phyloP scores from a whole-genome alignment of 1,140 invertebrate genomes.

The Wasmannia auropunctata region DNA sequence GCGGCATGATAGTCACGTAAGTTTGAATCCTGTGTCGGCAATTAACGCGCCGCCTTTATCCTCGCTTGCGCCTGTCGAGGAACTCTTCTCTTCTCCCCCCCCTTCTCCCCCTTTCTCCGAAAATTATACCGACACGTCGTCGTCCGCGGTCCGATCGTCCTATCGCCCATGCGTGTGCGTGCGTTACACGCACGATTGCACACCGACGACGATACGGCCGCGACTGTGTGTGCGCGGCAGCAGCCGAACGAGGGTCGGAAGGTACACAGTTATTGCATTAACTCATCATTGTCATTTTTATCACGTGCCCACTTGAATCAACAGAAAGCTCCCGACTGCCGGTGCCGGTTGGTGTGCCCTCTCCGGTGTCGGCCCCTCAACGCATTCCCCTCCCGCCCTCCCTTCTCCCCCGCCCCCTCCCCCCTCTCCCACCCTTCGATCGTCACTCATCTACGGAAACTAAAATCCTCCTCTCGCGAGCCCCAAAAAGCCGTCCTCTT shows the following conservation, averaged over 20 bases:
- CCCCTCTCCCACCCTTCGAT: not conserved
- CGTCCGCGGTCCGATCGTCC: constrained; percentile 27
- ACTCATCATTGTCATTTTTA: constrained; percentile 85
- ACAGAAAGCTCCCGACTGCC: constrained; percentile 64
- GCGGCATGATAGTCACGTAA: constrained; percentile 56
- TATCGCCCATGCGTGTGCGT: not conserved
- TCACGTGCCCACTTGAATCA: constrained; percentile 83
- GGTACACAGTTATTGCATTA: constrained; percentile 85
- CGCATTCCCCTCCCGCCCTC: not conserved
- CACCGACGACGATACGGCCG: constrained; percentile 37
- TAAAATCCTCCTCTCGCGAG: constrained; percentile 52
- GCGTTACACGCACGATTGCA: constrained; percentile 51
- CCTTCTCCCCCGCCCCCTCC: not conserved
- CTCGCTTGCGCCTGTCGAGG: constrained; percentile 26
- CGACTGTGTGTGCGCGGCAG: constrained; percentile 38
- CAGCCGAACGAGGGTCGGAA: constrained; percentile 68
- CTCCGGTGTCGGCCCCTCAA: constrained; percentile 16
- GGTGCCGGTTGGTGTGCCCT: constrained; percentile 42
- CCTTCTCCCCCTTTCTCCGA: no score
- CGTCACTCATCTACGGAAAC: constrained; percentile 50
- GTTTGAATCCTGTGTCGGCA: constrained; percentile 40
- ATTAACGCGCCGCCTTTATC: constrained; percentile 47
- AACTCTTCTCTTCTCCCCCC: constrained; percentile 48
- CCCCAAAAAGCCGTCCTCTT: constrained; percentile 68
- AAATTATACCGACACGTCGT: constrained; percentile 41